Conservation (phyloP, 92 coral and sea anemone genomes). For the Muricea muricata region DNA sequence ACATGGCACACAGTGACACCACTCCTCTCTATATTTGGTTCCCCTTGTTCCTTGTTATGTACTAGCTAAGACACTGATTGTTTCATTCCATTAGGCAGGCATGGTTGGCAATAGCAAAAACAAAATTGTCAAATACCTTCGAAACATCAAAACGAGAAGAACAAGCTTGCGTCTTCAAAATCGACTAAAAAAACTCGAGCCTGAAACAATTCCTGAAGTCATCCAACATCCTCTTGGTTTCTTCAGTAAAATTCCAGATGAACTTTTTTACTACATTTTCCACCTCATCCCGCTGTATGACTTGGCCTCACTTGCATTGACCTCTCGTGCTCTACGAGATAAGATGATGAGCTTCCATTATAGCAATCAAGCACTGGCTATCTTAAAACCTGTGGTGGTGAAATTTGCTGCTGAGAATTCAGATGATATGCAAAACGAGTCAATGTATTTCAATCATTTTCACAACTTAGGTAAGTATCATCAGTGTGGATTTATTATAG, state of each 20-base stretch:
- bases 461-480: conserved; percentile 81
- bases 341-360: conserved; percentile 73
- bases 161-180: conserved; percentile 55
- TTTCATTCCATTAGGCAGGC: neutral
- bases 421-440: conserved; percentile 51
- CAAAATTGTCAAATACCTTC: conserved; percentile 71
- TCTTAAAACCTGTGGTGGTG: conserved; percentile 73
- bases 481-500: too few species aligned
- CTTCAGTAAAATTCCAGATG: conserved; percentile 78
- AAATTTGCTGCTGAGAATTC: conserved; percentile 35
- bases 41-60: too few species aligned
- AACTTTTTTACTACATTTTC: conserved; percentile 78
- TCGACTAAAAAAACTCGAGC: conserved; percentile 36
- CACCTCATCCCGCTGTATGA: conserved; percentile 70
- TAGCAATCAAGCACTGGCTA: conserved; percentile 77
- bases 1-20: too few species aligned
- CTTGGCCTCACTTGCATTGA: conserved; percentile 80
- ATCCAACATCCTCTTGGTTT: conserved; percentile 65
- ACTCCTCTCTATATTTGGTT: too few species aligned
- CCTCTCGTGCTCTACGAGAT: conserved; percentile 81
- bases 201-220: conserved; percentile 28
- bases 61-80: too few species aligned
- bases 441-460: conserved; percentile 74
- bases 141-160: conserved; percentile 77
- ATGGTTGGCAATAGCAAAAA: conserved; percentile 19